Evolutionary conservation across 1,140 invertebrate genomes (phyloP), one percentile per base, ranked within the genome.

Genomic region (Drosophila saltans): DNA sequence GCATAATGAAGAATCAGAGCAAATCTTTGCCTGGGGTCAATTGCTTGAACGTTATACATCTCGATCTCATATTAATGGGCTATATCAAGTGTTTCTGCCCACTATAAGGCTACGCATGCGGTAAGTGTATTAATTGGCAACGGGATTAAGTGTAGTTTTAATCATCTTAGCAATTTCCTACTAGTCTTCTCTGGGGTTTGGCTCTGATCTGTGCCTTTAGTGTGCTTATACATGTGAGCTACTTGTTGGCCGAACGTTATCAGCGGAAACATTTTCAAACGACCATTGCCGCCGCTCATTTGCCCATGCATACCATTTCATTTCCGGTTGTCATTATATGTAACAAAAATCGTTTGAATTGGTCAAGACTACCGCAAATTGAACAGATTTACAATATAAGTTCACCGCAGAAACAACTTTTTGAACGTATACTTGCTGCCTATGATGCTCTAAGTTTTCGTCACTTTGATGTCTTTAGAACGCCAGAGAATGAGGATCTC

Each of bases 291-390:
- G 30, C 75, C 3, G 69, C 80, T 0, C 75, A 72, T 41, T 76
- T 69, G 55, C 78, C 91, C n/a, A 75, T 92, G 1, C 28, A 28
- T 4, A 71, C 78, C 16, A 80, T 92, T 30, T 56, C 83, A 8
- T 92, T 91, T 59, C 91, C 91, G 0, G 82, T 84, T 30, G 40
- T 92, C 10, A 61, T 91, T 0, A 81, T 92, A 5, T 92, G 91
- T 60, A 91, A 91, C 45, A 69, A 74, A 45, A 92, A 92, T 56
- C 80, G 81, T 1, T n/a, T 92, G 10, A 91, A 92, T 68, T 92
- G 89, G 86, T 78, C 75, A 0, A 80, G 85, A n/a, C 36, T 91
- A 2, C 24, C 63, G 0, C 70, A 82, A 43, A 78, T 84, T 0
- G 79, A 61, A 1, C 9, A 28, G 1, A 21, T 56, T 6, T 90